Base-by-base conservation (phyloP, 2,888 invertebrate species). In the Imbricaverruca yamaguchii region DNA sequence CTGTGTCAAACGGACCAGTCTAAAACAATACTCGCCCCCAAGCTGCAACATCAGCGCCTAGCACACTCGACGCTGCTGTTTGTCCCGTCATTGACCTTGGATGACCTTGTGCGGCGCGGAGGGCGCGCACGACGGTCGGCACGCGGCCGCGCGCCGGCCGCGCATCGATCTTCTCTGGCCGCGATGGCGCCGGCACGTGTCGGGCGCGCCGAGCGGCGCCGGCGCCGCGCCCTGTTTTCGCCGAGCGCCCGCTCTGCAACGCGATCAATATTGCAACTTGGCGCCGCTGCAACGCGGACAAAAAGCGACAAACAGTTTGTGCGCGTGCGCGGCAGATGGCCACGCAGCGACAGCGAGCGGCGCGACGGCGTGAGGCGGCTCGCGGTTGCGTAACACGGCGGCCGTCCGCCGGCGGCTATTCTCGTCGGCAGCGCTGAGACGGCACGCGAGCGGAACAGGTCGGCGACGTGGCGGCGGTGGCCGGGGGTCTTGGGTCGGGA, bases 211-310 rank as follows among this genome's bases (percentile, higher is more conserved):
- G 61, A 13, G 61, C 61, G 18, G 15, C 61, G 61, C 61, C 61
- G 61, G 15, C 61, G 61, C 61, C 61, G 18, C 12, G 15, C 61
- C 18, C 61, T 61, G 61, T 61, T 61, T 61, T 61, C 18, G 39
- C 39, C 39, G 18, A 61, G 18, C 61, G 61, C 15, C 0, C 15
- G 61, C 61, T 18, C 61, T 61, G 61, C 61, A 61, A n/a, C 65
- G n/a, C 10, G 65, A 65, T 65, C 65, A 65, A 65, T 65, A 65
- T 65, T 65, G 65, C 65, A 65, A 65, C 65, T 65, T 65, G 65
- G 65, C 65, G 13, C 61, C 9, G 65, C 65, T 65, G 65, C 65
- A 65, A 65, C 65, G 65, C 6, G 65, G n/a, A 65, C 65, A 65
- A 65, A 65, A 65, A 65, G n/a, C 23, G 65, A 65, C 65, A 65